Evolutionary conservation across 2,113 vertebrate species (phyloP).

Genomic region (Sturnus vulgaris): DNA sequence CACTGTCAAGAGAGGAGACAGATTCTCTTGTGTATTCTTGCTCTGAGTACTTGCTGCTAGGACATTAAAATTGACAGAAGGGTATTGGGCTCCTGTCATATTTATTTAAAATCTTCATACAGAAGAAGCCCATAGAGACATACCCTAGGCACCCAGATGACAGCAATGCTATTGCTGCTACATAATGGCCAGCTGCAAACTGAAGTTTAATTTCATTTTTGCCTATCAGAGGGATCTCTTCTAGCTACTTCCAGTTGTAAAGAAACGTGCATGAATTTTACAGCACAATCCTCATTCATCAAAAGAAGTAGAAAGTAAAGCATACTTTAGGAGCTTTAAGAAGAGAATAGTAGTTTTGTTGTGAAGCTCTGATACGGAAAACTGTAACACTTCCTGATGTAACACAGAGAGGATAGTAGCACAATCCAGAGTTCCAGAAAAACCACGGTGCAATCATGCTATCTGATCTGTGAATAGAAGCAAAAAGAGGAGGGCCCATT

Average conservation of each 20-base stretch:
- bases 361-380: neutral
- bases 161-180: conserved; percentile 37
- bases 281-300: neutral
- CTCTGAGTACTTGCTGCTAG: neutral
- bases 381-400: neutral
- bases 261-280: neutral
- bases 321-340: neutral
- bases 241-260: neutral
- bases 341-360: neutral
- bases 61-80: conserved; percentile 58
- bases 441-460: neutral
- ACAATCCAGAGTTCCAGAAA: neutral
- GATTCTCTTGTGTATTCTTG: conserved; percentile 23
- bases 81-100: conserved; percentile 47
- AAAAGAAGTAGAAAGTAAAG: neutral
- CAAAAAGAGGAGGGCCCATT: neutral
- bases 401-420: neutral
- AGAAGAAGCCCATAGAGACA: neutral
- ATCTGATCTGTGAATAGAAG: neutral
- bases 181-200: conserved; percentile 40
- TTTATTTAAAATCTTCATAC: conserved; percentile 54
- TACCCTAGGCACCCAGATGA: conserved; percentile 3
- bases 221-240: neutral
- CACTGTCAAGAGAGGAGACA: neutral
- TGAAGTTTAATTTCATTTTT: conserved; percentile 48